Base-by-base conservation (phyloP, 1,140 invertebrate genomes). In the Drosophila fuyamai region DNA sequence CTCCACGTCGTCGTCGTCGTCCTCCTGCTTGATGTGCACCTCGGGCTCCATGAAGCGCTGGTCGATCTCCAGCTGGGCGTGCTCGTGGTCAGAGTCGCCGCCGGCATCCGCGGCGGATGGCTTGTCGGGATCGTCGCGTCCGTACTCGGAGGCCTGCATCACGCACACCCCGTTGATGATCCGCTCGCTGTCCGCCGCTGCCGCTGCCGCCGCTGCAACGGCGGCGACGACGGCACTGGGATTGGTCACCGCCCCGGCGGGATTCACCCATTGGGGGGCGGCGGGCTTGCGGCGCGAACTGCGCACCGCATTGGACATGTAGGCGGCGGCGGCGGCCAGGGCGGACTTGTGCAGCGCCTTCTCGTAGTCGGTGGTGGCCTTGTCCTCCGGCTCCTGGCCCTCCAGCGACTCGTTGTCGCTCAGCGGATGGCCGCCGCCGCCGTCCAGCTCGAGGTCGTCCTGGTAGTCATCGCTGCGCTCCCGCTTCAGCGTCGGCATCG, bases 211-310 rank as follows among this genome's bases (percentile, higher is more conserved):
- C 0, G 43, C 55, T 40, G 43, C 75, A 0, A 53, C 79, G 2
- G 76, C 70, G 4, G 44, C 77, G 6, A 47, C 43, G 0, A 53
- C 73, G n/a, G 72, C 60, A 54, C 74, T 76, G 4, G 82, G 58
- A 6, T 83, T 79, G 14, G 65, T 51, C 8, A 32, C 67, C 44
- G 6, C 97, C 0, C 97, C 3, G 97, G 68, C 68, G 0, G 68
- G 98, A 92, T 98, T 98, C 0, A 99, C 97, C 97, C 98, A 98
- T 93, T 99, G 98, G 0, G 98, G 98, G 32, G 97, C 97, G 0
- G 97, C 97, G 0, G 98, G 97, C 93, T 99, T 99, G 61, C 98
- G 94, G 63, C 98, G 93, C 7, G 77, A 93, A 53, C 82, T 86
- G 4, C 82, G 61, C 23, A 80, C 85, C 40, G 77, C 83, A 66